phyloP scores from a whole-genome alignment of 2,888 invertebrate genomes.

The Galerucella calmariensis region DNA sequence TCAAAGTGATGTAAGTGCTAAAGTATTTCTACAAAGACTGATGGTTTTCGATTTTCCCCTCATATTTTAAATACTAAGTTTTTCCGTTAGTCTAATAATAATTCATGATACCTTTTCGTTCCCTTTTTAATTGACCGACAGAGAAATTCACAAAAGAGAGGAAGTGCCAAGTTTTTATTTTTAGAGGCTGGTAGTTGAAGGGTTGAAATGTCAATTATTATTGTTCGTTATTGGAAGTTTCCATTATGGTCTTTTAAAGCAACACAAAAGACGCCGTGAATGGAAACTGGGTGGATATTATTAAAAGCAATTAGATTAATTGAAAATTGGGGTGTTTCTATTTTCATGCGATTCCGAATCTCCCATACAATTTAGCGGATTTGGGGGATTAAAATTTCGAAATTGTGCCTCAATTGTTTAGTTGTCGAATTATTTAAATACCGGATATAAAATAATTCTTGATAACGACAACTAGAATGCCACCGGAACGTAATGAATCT shows the following conservation, averaged over 20 bases:
- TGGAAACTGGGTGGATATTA: neutral
- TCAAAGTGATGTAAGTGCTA: constrained; percentile 19
- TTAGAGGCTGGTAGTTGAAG: neutral
- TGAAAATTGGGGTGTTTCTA: neutral
- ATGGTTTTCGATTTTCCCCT: constrained; percentile 8
- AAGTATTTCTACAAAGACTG: constrained; percentile 21
- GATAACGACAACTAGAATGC: no score
- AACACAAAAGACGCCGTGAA: neutral
- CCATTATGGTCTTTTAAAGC: neutral
- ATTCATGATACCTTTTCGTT: constrained; percentile 18
- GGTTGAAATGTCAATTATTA: constrained; percentile 15
- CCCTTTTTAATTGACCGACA: constrained; percentile 6
- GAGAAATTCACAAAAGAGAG: constrained; percentile 7
- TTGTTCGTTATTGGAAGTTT: constrained; percentile 16
- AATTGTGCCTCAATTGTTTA: no score
- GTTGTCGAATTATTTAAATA: no score
- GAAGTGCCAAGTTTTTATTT: constrained; percentile 10
- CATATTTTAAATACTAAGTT: constrained; percentile 8
- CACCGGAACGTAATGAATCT: no score
- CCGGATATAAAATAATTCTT: no score
- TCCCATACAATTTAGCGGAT: no score
- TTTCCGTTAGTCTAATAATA: neutral
- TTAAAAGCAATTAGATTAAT: neutral
- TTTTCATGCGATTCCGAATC: no score
- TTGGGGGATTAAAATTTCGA: no score